Evolutionary conservation across 2,888 invertebrate species (phyloP), one percentile per base, ranked within the genome.

Genomic region (Parnassius glacialis): DNA sequence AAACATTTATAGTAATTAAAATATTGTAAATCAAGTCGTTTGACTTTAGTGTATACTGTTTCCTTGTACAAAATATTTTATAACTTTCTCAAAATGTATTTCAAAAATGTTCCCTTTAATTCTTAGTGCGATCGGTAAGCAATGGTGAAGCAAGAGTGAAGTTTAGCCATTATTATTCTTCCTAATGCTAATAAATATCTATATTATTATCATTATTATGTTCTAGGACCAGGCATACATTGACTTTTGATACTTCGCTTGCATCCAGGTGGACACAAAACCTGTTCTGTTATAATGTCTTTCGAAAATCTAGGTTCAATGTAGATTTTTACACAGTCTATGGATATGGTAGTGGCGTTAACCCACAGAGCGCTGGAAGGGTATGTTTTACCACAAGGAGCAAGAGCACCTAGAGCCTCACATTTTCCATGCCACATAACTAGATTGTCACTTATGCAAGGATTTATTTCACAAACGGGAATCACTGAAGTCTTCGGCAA

Each of bases 381-480:
- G 68, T 70, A 77, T 65, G 75, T 52, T 51, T 76, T 34, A 0
- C 67, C 70, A 72, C 94, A 94, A 1, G 93, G 85, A 1, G 79
- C 80, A 0, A 68, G 66, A 34, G 83, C 66, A 0, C 84, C 84
- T 3, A 91, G 68, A 10, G 60, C 67, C 64, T 91, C 88, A 70
- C 94, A 94, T 44, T 80, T 82, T 1, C 86, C 85, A 44, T 92
- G 84, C 72, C 79, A 92, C 10, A 69, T 67, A 0, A 93, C 92
- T 42, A 74, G 70, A 0, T 92, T 92, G 69, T 95, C 94, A 1
- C 71, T 64, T 7, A 64, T 65, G 73, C 96, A 96, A 0, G 94
- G 93, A 84, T 95, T 95, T 25, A 69, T 70, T 3, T 83, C 84
- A 73, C 96, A 96, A 58, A 87, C 81, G 0, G 95, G 94, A 51